Base-by-base conservation (phyloP, 2,888 invertebrate genomes). In the Drosophila nigricruria region DNA sequence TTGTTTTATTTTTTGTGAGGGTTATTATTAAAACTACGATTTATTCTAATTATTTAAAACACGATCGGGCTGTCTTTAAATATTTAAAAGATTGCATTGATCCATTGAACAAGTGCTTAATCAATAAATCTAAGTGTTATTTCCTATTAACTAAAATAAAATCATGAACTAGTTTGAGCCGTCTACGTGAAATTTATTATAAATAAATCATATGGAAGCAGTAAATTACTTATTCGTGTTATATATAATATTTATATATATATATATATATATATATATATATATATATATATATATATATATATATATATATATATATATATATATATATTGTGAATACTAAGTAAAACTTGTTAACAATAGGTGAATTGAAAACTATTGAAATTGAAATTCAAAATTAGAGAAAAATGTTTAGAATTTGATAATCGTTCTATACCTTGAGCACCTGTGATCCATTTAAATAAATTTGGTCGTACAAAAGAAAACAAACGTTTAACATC, bases 401-500 rank as follows among this genome's bases (percentile, higher is more conserved):
- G 59, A 59, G 45, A 59, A 54, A 58, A 38, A 38, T 53, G 42
- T 58, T 60, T 16, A 69, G 32, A 81, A 71, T 57, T 71, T 75
- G 66, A 61, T 61, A 64, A 52, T 57, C 65, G 61, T 58, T 77
- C 52, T 79, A 77, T 92, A 92, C 92, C 92, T 92, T 92, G 90
- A 92, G 93, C 90, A 92, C 92, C 92, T 92, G 90, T 69, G 70
- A 71, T 92, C 92, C 92, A 88, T 76, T 69, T 73, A 74, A 68
- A 62, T 61, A 84, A 88, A 72, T 74, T 73, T 71, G 49, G 60
- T 73, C 61, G 57, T 75, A 75, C 64, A 66, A 74, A 73, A 81
- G 72, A 79, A 77, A 83, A 65, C 49, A 59, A 74, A 58, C 32
- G 61, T 78, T 66, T 61, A 76, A 53, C 65, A 72, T 81, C 47